Base-by-base conservation (phyloP, 2,888 invertebrate species). In the Tachina lurida region DNA sequence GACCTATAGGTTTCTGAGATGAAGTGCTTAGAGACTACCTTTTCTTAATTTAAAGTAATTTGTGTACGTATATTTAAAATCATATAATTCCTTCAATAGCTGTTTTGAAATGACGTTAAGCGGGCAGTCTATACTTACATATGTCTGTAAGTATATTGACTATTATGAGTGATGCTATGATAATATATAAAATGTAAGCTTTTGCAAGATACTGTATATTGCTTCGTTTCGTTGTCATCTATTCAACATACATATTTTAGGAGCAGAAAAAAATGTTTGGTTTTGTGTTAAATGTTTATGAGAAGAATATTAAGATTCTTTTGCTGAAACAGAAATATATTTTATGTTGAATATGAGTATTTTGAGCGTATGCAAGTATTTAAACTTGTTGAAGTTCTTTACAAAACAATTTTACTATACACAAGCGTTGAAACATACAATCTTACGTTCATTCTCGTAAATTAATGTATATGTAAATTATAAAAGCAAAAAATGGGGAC, bases 341-440 rank as follows among this genome's bases (percentile, higher is more conserved):
- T 52, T 39, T 19, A 54, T 60, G 67, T 45, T 60, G 60, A 74
- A 60, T 52, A 22, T 68, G 43, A 74, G 54, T 49, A 73, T 71
- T 47, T 41, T 17, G 47, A 31, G 4, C 65, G 71, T 56, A 60
- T 60, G 70, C 31, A 67, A 65, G 70, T 52, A 74, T 70, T 60
- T 68, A 70, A 79, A 80, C 75, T 84, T 86, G 84, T 86, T 84
- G 74, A 84, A 83, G 70, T 77, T 63, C 77, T 65, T 67, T 76
- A 63, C 52, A 87, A 80, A 75, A 67, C 47, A 78, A 43, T 76
- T 67, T 73, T 71, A 41, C 17, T 60, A 45, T 62, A 70, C 58
- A 60, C 39, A 54, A 15, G 19, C 52, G 31, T 65, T 39, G 19
- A 13, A 1, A 65, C 15, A 54, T 47, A 58, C 43, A 58, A 71